Percentiles rank a stretch among this genome's conserved stretches.
phyloP scores from a whole-genome alignment of 2,888 invertebrate species.

The Arctia plantaginis region DNA sequence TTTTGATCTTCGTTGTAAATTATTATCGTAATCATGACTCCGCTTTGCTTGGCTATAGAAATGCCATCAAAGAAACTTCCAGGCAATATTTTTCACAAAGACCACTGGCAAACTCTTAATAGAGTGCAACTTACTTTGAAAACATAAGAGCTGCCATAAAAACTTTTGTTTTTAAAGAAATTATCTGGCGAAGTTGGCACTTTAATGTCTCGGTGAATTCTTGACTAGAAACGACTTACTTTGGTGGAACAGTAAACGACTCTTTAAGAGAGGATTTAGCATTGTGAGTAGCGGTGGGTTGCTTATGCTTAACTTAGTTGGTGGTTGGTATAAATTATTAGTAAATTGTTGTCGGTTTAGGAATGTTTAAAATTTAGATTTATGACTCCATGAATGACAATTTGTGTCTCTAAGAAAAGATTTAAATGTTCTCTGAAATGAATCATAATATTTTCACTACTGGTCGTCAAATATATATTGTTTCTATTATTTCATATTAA shows the following conservation, averaged over 20 bases:
- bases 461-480: background rate
- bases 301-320: constrained; percentile 45
- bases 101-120: constrained; percentile 34
- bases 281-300: constrained; percentile 27
- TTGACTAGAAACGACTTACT: constrained; percentile 35
- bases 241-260: constrained; percentile 31
- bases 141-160: constrained; percentile 46
- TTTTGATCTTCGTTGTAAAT: background rate
- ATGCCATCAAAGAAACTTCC: constrained; percentile 2
- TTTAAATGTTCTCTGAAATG: background rate
- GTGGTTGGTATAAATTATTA: constrained; percentile 26
- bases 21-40: background rate
- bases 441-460: background rate
- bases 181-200: constrained; percentile 36
- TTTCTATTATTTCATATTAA: background rate
- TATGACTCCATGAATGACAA: background rate
- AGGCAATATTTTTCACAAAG: constrained; percentile 29
- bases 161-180: constrained; percentile 50
- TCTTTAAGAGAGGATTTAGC: constrained; percentile 41
- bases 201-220: constrained; percentile 34
- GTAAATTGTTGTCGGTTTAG: constrained; percentile 14
- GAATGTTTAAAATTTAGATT: background rate
- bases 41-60: constrained; percentile 7
- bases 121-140: constrained; percentile 40
- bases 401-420: background rate